These are phyloP conservation scores for Hirtodrosophila cameraria DNA, from an alignment of 2,888 invertebrate genomes.

Conservation along the genomic window DNA sequence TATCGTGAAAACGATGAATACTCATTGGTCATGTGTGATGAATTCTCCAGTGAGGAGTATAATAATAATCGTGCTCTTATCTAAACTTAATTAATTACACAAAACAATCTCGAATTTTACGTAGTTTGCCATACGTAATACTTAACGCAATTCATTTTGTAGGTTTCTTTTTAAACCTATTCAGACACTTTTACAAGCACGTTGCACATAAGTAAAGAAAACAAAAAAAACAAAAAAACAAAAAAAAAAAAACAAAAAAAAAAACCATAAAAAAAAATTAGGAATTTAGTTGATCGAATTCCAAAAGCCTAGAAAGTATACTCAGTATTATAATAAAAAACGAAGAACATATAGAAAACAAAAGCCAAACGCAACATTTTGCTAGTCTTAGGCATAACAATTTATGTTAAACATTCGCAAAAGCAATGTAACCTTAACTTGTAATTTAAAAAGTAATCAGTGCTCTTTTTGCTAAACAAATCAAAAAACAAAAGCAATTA, in stretches of 20 bases:
- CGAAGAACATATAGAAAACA: too few relatives aligned
- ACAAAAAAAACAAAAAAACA: not conserved
- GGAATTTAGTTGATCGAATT: slow-evolving; percentile 4
- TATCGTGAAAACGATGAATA: slow-evolving; percentile 67
- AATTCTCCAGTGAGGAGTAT: slow-evolving; percentile 39
- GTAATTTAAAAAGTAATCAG: too few relatives aligned
- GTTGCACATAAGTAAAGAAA: slow-evolving; percentile 2
- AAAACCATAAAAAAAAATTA: not conserved
- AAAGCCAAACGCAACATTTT: slow-evolving; percentile 29
- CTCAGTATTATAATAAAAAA: slow-evolving; percentile 29
- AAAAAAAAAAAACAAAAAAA: not conserved
- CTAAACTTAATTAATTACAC: slow-evolving; percentile 18
- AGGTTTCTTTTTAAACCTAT: not conserved
- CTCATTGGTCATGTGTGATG: slow-evolving; percentile 33
- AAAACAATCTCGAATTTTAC: slow-evolving; percentile 16
- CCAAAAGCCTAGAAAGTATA: slow-evolving; percentile 4
- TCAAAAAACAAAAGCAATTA: too few relatives aligned
- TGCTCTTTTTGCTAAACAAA: too few relatives aligned
- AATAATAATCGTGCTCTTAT: slow-evolving; percentile 66
- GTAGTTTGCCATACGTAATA: slow-evolving; percentile 28
- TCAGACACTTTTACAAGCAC: slow-evolving; percentile 2
- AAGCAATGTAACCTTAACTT: too few relatives aligned
- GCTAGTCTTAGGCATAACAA: slow-evolving; percentile 58
- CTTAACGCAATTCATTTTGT: slow-evolving; percentile 22
- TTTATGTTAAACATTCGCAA: slow-evolving; percentile 5